A percentile compares a stretch with the other conserved stretches of the same genome.
phyloP scores from a whole-genome alignment of 2,888 invertebrate genomes.

The Ametastegia equiseti region DNA sequence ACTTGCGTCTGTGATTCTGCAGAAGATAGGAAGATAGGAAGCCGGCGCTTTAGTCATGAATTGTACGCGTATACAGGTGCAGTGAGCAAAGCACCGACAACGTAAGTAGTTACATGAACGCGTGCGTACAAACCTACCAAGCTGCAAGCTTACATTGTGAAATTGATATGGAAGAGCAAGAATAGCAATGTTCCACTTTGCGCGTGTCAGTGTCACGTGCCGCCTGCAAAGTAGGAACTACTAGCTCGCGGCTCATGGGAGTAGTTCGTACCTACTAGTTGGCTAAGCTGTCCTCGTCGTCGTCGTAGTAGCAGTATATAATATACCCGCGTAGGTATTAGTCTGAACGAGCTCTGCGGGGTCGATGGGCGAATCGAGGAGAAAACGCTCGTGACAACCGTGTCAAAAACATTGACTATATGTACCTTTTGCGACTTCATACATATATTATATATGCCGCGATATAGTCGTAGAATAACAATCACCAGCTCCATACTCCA shows the following conservation, averaged over 20 bases:
- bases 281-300: conserved; percentile 14
- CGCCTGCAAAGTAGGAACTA: conserved; percentile 45
- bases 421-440: not conserved
- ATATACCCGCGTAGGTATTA: not conserved
- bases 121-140: not conserved
- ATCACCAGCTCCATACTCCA: too few relatives aligned
- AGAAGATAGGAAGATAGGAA: too few relatives aligned
- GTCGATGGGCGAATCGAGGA: conserved; percentile 32
- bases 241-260: conserved; percentile 9
- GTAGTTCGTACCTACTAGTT: conserved; percentile 39
- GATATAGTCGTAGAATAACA: too few relatives aligned
- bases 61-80: not conserved
- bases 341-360: not conserved
- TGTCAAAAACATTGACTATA: conserved; percentile 20
- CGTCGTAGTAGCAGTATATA: too few relatives aligned
- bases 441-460: not conserved
- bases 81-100: not conserved
- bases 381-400: conserved; percentile 24
- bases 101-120: too few relatives aligned
- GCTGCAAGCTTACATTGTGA: conserved; percentile 24
- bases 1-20: too few relatives aligned
- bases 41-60: too few relatives aligned
- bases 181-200: conserved; percentile 43
- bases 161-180: conserved; percentile 44
- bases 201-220: conserved; percentile 46